Conservation (phyloP, 2,113 vertebrate genomes). For the Muntiacus muntjak region DNA sequence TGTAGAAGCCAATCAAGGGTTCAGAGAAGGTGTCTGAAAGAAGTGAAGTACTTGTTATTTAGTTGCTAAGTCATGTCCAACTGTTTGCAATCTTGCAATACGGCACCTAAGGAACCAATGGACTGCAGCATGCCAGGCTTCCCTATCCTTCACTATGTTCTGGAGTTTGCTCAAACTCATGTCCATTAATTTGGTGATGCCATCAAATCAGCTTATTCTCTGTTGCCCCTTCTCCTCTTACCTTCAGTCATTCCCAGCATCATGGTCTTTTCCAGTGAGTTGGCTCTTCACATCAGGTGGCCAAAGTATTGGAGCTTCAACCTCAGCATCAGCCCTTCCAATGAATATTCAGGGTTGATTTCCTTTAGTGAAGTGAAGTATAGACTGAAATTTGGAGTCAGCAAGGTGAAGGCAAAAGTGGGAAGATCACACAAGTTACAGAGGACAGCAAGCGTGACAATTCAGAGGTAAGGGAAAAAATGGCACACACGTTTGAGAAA, state of each 20-base stretch:
- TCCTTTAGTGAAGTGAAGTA: neutral
- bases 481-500: neutral
- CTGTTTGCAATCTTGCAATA: neutral
- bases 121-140: neutral
- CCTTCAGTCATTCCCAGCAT: neutral
- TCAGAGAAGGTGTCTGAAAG: neutral
- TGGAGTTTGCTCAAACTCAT: neutral
- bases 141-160: neutral
- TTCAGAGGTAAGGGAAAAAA: neutral
- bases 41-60: neutral
- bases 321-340: neutral
- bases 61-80: accelerated
- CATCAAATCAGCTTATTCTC: neutral
- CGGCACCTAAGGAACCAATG: too few species aligned
- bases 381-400: neutral
- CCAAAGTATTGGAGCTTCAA: neutral
- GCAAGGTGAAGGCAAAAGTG: neutral
- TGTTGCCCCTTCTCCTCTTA: neutral
- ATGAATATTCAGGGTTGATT: neutral
- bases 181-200: neutral
- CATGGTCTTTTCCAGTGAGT: neutral
- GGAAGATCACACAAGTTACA: neutral
- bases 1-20: neutral
- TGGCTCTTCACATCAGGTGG: neutral
- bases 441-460: neutral